These are phyloP conservation scores for Melanostoma scalare DNA, from an alignment of 2,888 invertebrate species.

Conservation along the genomic window DNA sequence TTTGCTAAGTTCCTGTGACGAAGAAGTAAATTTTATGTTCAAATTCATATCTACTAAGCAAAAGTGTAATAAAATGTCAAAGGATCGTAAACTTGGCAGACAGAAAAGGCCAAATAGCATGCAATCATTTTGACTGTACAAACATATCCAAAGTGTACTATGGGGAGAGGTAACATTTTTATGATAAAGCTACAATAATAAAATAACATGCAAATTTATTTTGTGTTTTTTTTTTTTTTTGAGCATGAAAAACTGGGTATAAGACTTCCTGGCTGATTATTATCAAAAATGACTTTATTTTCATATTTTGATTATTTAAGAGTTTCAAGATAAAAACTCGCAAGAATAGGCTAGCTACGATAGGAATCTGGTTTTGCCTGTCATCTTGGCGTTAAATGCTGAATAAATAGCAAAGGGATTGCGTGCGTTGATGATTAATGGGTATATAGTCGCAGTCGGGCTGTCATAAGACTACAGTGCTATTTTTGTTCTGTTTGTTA, in stretches of 20 bases:
- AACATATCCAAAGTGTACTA: background rate
- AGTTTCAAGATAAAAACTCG: slow-evolving; percentile 2
- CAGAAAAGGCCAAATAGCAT: slow-evolving; percentile 59
- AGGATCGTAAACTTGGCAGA: slow-evolving; percentile 59
- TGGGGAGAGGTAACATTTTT: background rate
- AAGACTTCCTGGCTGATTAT: slow-evolving; percentile 20
- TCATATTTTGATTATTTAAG: slow-evolving; percentile 8
- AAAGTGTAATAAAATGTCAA: slow-evolving; percentile 62
- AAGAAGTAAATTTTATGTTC: slow-evolving; percentile 45
- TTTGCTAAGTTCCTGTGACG: slow-evolving; percentile 17
- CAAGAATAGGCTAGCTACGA: slow-evolving; percentile 18
- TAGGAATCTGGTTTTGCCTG: slow-evolving; percentile 5
- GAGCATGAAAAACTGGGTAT: background rate
- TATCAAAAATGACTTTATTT: slow-evolving; percentile 8
- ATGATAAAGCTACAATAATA: background rate
- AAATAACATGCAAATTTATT: background rate
- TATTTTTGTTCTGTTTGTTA: background rate
- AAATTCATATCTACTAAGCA: slow-evolving; percentile 48
- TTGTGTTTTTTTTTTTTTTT: background rate
- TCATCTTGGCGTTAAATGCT: slow-evolving; percentile 8
- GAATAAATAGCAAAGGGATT: background rate
- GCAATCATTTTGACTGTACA: slow-evolving; percentile 40
- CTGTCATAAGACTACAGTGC: background rate
- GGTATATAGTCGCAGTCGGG: background rate
- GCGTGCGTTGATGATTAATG: slow-evolving; percentile 33